These are phyloP conservation scores for Halictus ligatus DNA, from an alignment of 2,888 invertebrate genomes.

Conservation along the genomic window DNA sequence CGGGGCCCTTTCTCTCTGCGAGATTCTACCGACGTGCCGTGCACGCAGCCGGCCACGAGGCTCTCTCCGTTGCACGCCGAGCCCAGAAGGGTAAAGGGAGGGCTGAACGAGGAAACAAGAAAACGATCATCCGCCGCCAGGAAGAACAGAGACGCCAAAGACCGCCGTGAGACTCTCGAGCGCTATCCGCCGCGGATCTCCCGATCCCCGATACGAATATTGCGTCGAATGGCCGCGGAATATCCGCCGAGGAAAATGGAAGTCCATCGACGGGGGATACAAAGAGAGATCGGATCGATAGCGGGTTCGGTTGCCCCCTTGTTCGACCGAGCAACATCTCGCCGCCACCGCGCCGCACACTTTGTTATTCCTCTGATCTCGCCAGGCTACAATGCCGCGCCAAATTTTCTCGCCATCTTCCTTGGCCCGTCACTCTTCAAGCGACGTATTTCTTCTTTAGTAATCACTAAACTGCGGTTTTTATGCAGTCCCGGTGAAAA, in stretches of 20 bases:
- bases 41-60: slow-evolving; percentile 13
- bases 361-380: background rate
- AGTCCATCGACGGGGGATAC: slow-evolving; percentile 31
- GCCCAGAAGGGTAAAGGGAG: slow-evolving; percentile 37
- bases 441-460: background rate
- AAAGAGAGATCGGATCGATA: slow-evolving; percentile 32
- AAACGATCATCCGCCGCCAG: slow-evolving; percentile 45
- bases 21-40: slow-evolving; percentile 64
- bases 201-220: slow-evolving; percentile 54
- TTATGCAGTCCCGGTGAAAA: background rate
- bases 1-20: slow-evolving; percentile 73
- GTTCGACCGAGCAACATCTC: background rate
- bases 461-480: too few species aligned
- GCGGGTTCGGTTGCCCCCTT: background rate
- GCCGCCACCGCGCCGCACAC: background rate
- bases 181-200: slow-evolving; percentile 46
- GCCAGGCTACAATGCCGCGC: background rate
- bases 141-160: slow-evolving; percentile 42
- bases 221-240: slow-evolving; percentile 34
- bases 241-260: slow-evolving; percentile 32
- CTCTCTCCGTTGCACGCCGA: background rate
- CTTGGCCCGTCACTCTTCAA: background rate
- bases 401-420: background rate
- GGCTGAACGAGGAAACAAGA: slow-evolving; percentile 45
- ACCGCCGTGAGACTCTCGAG: slow-evolving; percentile 55